phyloP scores from a whole-genome alignment of 2,888 invertebrate species.

The Agrilus cyanescens region DNA sequence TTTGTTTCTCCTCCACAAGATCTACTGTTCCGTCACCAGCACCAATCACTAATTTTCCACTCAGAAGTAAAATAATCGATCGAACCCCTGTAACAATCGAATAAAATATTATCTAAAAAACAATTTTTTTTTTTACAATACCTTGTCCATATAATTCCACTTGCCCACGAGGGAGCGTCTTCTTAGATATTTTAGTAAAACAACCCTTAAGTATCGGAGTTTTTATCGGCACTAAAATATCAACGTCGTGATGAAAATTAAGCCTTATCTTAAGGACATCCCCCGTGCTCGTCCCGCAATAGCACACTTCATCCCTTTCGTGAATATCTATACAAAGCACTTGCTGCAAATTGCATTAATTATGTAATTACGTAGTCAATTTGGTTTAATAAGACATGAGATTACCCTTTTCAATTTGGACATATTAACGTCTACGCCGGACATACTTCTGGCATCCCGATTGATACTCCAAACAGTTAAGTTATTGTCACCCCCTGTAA shows the following conservation, averaged over 20 bases:
- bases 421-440: conserved; percentile 60
- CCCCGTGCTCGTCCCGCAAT: conserved; percentile 77
- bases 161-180: conserved; percentile 40
- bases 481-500: conserved; percentile 61
- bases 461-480: conserved; percentile 58
- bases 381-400: conserved; percentile 24
- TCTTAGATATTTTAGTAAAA: conserved; percentile 48
- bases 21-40: conserved; percentile 78
- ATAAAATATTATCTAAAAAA: not conserved
- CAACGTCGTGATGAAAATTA: conserved; percentile 48
- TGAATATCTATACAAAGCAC: conserved; percentile 52
- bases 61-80: conserved; percentile 47
- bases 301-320: conserved; percentile 58
- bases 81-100: conserved; percentile 44
- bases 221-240: conserved; percentile 37
- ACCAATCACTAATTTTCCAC: conserved; percentile 60
- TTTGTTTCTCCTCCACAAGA: conserved; percentile 41
- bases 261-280: conserved; percentile 54
- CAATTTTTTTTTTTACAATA: conserved; percentile 16
- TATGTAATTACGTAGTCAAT: too few relatives aligned
- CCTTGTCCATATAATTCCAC: conserved; percentile 49
- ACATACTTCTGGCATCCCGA: conserved; percentile 53
- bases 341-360: too few relatives aligned
- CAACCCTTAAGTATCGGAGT: conserved; percentile 52
- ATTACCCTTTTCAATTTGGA: conserved; percentile 70